Conservation (phyloP, 53 echinoderm and acorn worm species). For the Mesocentrotus franciscanus region DNA sequence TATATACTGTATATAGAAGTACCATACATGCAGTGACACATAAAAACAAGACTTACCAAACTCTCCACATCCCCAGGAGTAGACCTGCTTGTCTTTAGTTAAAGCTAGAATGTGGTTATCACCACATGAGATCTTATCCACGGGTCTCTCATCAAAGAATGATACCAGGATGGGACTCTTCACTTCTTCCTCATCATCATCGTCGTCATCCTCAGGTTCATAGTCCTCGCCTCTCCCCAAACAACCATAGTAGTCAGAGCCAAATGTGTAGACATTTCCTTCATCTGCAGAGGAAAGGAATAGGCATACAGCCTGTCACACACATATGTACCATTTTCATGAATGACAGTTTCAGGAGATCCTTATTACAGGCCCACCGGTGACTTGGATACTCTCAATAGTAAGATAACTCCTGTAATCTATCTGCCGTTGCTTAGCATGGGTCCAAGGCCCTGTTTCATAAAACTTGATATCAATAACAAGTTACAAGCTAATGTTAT, state of each 20-base stretch:
- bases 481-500: too few relatives aligned
- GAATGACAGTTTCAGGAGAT: too few relatives aligned
- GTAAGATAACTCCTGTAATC: too few relatives aligned
- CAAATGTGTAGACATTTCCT: conserved; percentile 93
- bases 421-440: too few relatives aligned
- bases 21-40: too few relatives aligned
- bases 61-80: conserved; percentile 98
- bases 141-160: conserved; percentile 83
- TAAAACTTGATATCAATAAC: too few relatives aligned
- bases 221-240: conserved; percentile 90
- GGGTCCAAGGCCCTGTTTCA: too few relatives aligned
- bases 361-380: too few relatives aligned
- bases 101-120: conserved; percentile 88
- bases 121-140: conserved; percentile 90
- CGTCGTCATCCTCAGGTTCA: conserved; percentile 75
- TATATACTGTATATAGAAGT: too few relatives aligned
- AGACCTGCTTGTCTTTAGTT: conserved; percentile 88
- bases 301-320: not conserved
- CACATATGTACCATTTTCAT: not conserved
- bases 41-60: conserved; percentile 76
- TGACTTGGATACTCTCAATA: too few relatives aligned
- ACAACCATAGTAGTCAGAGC: conserved; percentile 98
- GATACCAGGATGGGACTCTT: conserved; percentile 77
- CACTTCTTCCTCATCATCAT: conserved; percentile 78
- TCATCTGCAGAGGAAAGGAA: conserved; percentile 72